Base-by-base conservation (phyloP, 2,113 vertebrate genomes). In the Pimephales promelas region DNA sequence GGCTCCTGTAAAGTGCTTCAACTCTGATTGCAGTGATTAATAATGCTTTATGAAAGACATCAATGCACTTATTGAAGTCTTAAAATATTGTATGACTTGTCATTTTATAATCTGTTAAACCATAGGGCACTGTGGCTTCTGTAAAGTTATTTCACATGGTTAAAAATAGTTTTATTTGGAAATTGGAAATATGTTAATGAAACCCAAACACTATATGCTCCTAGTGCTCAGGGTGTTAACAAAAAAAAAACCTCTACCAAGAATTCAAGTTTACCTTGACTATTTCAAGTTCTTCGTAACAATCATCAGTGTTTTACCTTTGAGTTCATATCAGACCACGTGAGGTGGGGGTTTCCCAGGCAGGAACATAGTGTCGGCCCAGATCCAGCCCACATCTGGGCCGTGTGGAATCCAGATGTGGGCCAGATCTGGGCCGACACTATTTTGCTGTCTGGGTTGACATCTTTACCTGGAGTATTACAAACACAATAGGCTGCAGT, bases 181-280 rank as follows among this genome's bases (percentile, higher is more conserved):
- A 79, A 45, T 18, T 57, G 4, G 14, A 49, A 10, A 49, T 4
- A 52, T 52, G 45, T 31, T 52, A 20, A 8, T 10, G 22, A 81
- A 36, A 13, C 47, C 45, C 11, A 52, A 81, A 68, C 43, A 68
- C 26, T 14, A 64, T 13, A 64, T 20, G 24, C 36, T 59, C 24
- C 24, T 2, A 22, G 45, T 54, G 62, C 47, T 71, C 47, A 71
- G 79, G 79, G 47, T 81, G 31, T 56, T 26, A 20, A 6, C 6
- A 40, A 40, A 61, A 80, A 78, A 56, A 26, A 28, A 28, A 5
- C 36, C 73, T 75, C 73, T 34, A 31, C 14, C 13, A 73, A 28
- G 20, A 56, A 20, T 36, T 56, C 74, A 64, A 45, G 61, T 80
- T 80, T 80, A 80, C 61, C 24, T 3, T n/a, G 9, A 75, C 47